Conservation (phyloP, 2,113 vertebrate species). For the Anarhynchus alexandrinus region DNA sequence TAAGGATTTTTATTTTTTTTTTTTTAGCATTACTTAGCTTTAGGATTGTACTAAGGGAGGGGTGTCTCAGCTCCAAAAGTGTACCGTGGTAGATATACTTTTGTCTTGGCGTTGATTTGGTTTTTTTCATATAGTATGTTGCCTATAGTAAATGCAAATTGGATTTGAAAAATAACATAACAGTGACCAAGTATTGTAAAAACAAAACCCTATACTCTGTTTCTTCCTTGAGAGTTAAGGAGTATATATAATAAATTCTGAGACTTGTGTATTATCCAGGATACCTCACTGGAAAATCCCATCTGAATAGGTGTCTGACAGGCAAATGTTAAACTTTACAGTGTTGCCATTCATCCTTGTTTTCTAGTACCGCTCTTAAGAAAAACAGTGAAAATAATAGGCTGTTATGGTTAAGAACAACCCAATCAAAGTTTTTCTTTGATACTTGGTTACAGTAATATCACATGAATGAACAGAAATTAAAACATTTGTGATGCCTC, state of each 20-base stretch:
- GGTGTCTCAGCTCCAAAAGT: not conserved
- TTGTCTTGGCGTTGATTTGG: not conserved
- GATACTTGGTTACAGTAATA: not conserved
- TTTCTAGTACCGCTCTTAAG: not conserved
- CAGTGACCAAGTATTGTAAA: not conserved
- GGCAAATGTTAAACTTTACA: not conserved
- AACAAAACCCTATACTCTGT: accelerated
- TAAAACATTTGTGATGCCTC: not conserved
- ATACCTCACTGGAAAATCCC: not conserved
- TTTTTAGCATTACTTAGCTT: not conserved
- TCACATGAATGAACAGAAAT: not conserved
- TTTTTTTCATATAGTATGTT: not conserved
- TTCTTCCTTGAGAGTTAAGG: not conserved
- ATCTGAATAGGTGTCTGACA: accelerated
- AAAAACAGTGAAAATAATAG: not conserved
- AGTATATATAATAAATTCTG: not conserved
- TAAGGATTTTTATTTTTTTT: not conserved
- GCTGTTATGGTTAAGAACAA: not conserved
- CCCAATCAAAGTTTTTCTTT: not conserved
- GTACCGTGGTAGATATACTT: not conserved
- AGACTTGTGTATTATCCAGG: not conserved
- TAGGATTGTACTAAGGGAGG: not conserved
- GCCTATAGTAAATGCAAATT: not conserved
- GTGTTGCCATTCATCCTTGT: not conserved
- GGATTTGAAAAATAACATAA: not conserved